A percentile compares a stretch with the other conserved stretches of the same genome.
These are phyloP conservation scores for Sus cebifrons DNA, from an alignment of 2,797 vertebrate species.

Conservation along the genomic window DNA sequence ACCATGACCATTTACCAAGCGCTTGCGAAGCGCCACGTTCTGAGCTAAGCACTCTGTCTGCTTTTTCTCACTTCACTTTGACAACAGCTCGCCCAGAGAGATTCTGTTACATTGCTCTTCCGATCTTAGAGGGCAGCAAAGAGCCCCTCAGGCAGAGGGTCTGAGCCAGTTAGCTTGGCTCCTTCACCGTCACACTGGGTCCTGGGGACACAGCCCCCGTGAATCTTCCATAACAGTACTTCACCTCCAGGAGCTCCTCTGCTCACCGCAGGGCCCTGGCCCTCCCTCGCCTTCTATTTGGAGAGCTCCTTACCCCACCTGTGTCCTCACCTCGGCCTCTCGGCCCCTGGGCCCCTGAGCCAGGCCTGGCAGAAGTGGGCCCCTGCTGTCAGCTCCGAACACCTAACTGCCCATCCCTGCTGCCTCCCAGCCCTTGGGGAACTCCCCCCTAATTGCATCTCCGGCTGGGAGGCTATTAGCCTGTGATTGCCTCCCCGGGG, in stretches of 20 bases:
- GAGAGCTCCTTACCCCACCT: neutral
- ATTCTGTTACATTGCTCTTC: neutral
- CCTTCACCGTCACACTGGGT: neutral
- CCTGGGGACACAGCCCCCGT: neutral
- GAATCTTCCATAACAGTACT: neutral
- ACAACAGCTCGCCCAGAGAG: neutral
- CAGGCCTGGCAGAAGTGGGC: neutral
- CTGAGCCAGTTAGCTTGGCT: neutral
- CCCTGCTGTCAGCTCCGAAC: neutral
- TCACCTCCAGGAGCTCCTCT: neutral
- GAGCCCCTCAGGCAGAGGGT: neutral
- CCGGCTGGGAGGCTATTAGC: constrained; percentile 83
- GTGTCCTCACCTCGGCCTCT: neutral
- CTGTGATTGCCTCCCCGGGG: constrained; percentile 80
- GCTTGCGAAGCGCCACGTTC: neutral
- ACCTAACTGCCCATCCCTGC: neutral
- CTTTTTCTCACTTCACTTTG: neutral
- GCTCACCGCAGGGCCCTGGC: neutral
- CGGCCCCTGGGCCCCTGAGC: neutral
- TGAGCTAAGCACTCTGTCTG: neutral
- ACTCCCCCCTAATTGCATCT: constrained; percentile 79
- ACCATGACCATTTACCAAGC: neutral
- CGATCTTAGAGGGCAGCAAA: neutral
- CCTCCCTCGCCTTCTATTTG: neutral
- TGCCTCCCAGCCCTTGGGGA: constrained; percentile 61